Evolutionary conservation across 30 jellyfish, hydroid and myxozoan species (phyloP).

Genomic region (Cassiopea xamachana): DNA sequence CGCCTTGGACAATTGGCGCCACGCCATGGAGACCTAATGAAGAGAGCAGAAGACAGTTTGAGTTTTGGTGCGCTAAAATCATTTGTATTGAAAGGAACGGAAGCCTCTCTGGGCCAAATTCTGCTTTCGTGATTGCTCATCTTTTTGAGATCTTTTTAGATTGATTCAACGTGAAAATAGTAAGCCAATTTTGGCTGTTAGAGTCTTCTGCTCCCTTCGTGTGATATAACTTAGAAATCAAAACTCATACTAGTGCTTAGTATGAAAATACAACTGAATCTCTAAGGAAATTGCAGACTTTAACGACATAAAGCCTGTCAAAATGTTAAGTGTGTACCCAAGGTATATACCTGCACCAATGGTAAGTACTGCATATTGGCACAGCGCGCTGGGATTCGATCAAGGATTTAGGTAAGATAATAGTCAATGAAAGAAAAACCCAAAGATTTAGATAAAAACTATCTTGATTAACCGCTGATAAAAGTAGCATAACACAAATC

Average conservation of each 20-base stretch:
- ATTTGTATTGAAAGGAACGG: slow-evolving; percentile 71
- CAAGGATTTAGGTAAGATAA: background rate
- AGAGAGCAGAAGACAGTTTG: slow-evolving; percentile 89
- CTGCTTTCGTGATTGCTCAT: slow-evolving; percentile 16
- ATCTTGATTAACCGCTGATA: background rate
- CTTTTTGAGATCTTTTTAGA: slow-evolving; percentile 4
- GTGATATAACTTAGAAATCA: background rate
- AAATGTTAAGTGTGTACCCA: too few relatives aligned
- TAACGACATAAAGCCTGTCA: too few relatives aligned
- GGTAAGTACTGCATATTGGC: background rate
- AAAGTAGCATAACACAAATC: slow-evolving; percentile 2
- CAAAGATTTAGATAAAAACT: background rate
- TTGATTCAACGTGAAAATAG: slow-evolving; percentile 1
- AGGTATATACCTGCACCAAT: too few relatives aligned
- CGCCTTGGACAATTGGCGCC: slow-evolving; percentile 94
- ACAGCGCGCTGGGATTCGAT: background rate
- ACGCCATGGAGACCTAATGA: slow-evolving; percentile 70
- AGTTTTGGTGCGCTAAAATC: slow-evolving; percentile 20
- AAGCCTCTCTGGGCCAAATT: slow-evolving; percentile 80
- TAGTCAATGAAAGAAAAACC: background rate
- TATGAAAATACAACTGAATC: too few relatives aligned
- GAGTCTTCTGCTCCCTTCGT: slow-evolving; percentile 87
- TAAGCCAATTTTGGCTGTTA: slow-evolving; percentile 62
- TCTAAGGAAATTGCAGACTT: too few relatives aligned
- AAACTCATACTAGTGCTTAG: too few relatives aligned